phyloP scores from a whole-genome alignment of 2,113 vertebrate genomes.

The Solea senegalensis region DNA sequence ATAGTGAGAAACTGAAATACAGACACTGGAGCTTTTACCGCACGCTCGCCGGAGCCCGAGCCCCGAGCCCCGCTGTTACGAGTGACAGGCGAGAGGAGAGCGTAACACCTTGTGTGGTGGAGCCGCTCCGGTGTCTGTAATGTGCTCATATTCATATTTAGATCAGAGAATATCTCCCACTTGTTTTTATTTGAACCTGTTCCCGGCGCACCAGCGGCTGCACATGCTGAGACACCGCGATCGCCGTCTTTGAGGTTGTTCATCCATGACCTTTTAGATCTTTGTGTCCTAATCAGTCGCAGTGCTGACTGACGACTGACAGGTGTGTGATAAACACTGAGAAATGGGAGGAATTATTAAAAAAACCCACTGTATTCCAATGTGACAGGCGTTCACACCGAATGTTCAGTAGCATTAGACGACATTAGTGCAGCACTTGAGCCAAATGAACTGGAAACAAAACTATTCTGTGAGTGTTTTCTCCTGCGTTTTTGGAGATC shows the following conservation, averaged over 20 bases:
- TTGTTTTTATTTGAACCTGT: conserved; percentile 1
- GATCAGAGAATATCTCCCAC: conserved; percentile 6
- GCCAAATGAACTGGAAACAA: conserved; percentile 1
- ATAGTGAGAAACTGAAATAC: neutral
- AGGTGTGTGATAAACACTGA: no score
- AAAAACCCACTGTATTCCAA: neutral
- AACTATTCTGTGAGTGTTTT: neutral
- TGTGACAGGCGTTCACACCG: neutral
- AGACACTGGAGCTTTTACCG: neutral
- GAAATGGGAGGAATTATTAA: no score
- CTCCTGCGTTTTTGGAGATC: neutral
- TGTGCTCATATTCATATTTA: conserved; percentile 27
- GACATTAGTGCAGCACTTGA: neutral
- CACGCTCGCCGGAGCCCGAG: neutral
- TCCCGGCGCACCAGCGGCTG: neutral
- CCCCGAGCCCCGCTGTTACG: neutral
- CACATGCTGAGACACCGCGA: conserved; percentile 5
- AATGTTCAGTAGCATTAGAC: neutral
- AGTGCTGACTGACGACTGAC: no score
- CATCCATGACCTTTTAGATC: no score
- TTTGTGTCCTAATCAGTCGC: no score
- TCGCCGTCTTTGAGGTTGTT: no score
- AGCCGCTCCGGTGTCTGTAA: neutral
- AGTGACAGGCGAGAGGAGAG: neutral
- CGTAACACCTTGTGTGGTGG: neutral